Conservation (phyloP, 2,113 vertebrate genomes). For the Alethe castanea region DNA sequence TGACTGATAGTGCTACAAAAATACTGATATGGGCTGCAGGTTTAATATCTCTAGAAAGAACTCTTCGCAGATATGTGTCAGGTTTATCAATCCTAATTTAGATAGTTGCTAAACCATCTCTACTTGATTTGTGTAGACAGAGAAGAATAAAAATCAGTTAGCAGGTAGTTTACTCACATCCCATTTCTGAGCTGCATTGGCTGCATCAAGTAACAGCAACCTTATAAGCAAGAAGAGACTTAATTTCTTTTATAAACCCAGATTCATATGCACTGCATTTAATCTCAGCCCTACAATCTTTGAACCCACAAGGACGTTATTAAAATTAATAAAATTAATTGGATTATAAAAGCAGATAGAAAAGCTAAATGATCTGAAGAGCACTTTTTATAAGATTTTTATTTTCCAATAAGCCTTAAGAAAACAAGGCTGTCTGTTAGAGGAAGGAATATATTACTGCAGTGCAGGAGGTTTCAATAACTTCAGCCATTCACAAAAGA, state of each 20-base stretch:
- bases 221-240: slow-evolving; percentile 30
- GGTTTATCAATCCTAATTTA: slow-evolving; percentile 54
- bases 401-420: slow-evolving; percentile 69
- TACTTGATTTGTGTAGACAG: slow-evolving; percentile 39
- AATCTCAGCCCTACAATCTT: slow-evolving; percentile 45
- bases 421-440: slow-evolving; percentile 51
- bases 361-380: slow-evolving; percentile 70
- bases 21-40: not conserved
- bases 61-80: slow-evolving; percentile 6
- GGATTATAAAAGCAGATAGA: slow-evolving; percentile 68
- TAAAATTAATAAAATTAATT: slow-evolving; percentile 67
- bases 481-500: slow-evolving; percentile 35
- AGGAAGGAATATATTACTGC: slow-evolving; percentile 58
- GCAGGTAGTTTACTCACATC: not conserved
- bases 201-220: slow-evolving; percentile 13
- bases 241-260: slow-evolving; percentile 58
- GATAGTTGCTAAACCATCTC: slow-evolving; percentile 37
- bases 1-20: not conserved
- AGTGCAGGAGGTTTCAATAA: slow-evolving; percentile 55
- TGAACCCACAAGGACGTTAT: slow-evolving; percentile 30
- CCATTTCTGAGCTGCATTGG: not conserved
- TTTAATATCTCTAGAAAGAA: slow-evolving; percentile 45
- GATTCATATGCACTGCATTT: slow-evolving; percentile 47
- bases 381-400: slow-evolving; percentile 57
- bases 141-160: slow-evolving; percentile 43